Evolutionary conservation across 2,797 vertebrate genomes (phyloP), one percentile per base, ranked within the genome.

Genomic region (Galagoides demidoff): DNA sequence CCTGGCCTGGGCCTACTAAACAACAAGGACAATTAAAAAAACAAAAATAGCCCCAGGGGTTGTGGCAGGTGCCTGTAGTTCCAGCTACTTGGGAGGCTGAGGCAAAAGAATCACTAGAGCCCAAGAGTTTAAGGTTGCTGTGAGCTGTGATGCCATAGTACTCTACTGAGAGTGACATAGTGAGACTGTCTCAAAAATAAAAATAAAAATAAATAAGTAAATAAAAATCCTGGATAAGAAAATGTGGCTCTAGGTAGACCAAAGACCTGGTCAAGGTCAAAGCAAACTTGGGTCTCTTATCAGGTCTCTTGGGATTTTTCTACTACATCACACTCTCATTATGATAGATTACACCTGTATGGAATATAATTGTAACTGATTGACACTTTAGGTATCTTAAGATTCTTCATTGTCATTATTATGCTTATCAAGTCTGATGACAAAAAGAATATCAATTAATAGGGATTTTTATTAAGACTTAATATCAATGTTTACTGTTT

Each of bases 401-500:
- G 76, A 25, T 45, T 16, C 37, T 73, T 77, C 34, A 29, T 31
- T 39, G 34, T 45, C 74, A 78, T 49, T 85, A 71, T 57, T 45
- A 49, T 12, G 13, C 85, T 63, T 39, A 89, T 7, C 31, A 52
- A 45, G 66, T 77, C 66, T 79, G 91, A 82, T 76, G 34, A 81
- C 7, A 89, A 27, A 85, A 76, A 96, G 20, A 9, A 29, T 81
- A 82, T 37, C 45, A 86, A 61, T 61, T 81, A 37, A 77, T 0
- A 78, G 39, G 81, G 23, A 45, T 39, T 49, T 76, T 85, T 77
- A 55, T 90, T 85, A 94, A 92, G 66, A 90, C 49, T 85, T 37
- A 84, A 14, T 74, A 70, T 20, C 31, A 66, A 57, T 45, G 37
- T n/a, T 95, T 89, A 76, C 34, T 89, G 37, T 45, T 71, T 84